These are phyloP conservation scores for Oryzias dopingdopingensis DNA, from an alignment of 2,797 vertebrate species.

Conservation along the genomic window DNA sequence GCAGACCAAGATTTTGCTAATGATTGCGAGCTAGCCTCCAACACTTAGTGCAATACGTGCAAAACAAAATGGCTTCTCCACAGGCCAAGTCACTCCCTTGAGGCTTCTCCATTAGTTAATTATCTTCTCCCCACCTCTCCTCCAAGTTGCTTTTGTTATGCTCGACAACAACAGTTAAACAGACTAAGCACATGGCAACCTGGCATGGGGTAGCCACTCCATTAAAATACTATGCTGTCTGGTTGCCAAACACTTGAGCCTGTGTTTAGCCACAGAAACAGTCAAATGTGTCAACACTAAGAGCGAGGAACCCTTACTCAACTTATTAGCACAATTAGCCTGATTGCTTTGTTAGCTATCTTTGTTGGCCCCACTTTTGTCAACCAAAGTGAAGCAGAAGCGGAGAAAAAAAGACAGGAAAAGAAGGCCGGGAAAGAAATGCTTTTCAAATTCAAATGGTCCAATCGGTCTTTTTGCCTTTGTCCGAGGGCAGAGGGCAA, in stretches of 20 bases:
- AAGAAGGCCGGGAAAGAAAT: conserved; percentile 52
- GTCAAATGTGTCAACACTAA: conserved; percentile 78
- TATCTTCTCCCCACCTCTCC: conserved; percentile 64
- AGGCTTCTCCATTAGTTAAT: conserved; percentile 65
- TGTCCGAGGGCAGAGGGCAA: conserved; percentile 70
- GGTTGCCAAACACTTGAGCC: conserved; percentile 77
- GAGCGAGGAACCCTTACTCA: conserved; percentile 72
- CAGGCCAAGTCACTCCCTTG: conserved; percentile 33
- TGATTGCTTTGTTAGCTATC: conserved; percentile 75
- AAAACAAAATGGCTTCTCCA: conserved; percentile 35
- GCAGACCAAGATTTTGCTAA: neutral
- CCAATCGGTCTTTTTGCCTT: conserved; percentile 68
- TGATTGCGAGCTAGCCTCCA: conserved; percentile 11
- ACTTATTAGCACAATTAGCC: conserved; percentile 82
- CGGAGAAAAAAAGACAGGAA: conserved; percentile 32
- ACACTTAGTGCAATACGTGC: conserved; percentile 1
- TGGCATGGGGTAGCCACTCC: conserved; percentile 66
- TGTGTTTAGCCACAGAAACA: conserved; percentile 79
- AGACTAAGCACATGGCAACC: conserved; percentile 66
- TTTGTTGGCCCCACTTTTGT: conserved; percentile 76
- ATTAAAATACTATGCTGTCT: conserved; percentile 66
- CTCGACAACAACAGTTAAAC: conserved; percentile 47
- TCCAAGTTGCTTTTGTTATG: conserved; percentile 62
- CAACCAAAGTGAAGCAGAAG: conserved; percentile 32
- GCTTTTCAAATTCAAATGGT: conserved; percentile 80